These are phyloP conservation scores for Lepidurus arcticus DNA, from an alignment of 1,140 invertebrate genomes.

Conservation along the genomic window DNA sequence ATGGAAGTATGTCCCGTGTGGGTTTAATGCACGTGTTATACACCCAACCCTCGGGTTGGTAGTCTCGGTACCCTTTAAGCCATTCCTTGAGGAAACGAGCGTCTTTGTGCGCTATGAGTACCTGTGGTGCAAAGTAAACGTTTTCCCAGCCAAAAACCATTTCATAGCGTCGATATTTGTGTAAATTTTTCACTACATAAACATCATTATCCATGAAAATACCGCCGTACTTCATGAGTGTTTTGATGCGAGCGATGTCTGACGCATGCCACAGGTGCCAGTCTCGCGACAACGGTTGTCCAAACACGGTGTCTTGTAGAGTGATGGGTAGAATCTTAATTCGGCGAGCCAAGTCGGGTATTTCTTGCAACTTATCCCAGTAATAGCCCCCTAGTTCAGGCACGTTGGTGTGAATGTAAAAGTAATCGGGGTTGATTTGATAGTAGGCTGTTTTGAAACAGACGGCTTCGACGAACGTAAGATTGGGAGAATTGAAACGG, in stretches of 20 bases:
- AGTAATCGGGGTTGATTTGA: conserved; percentile 31
- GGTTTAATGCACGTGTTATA: conserved; percentile 34
- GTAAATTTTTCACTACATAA: conserved; percentile 41
- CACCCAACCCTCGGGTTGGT: conserved; percentile 27
- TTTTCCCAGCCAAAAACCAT: conserved; percentile 41
- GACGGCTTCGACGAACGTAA: conserved; percentile 31
- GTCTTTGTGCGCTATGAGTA: conserved; percentile 34
- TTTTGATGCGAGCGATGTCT: conserved; percentile 40
- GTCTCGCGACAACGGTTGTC: conserved; percentile 26
- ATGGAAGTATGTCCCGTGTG: conserved; percentile 25
- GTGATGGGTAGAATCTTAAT: conserved; percentile 25
- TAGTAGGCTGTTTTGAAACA: conserved; percentile 26
- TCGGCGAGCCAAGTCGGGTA: conserved; percentile 8
- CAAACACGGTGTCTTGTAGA: conserved; percentile 29
- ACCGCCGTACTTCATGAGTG: conserved; percentile 41
- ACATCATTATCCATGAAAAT: conserved; percentile 44
- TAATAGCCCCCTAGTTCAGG: conserved; percentile 29
- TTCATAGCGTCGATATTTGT: conserved; percentile 41
- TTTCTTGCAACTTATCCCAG: conserved; percentile 29
- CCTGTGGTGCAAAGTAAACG: conserved; percentile 30
- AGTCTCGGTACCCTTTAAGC: conserved; percentile 29
- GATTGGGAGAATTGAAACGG: conserved; percentile 24
- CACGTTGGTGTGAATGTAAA: conserved; percentile 32
- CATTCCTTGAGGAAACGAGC: conserved; percentile 31
- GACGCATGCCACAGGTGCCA: conserved; percentile 40